Conservation (phyloP, 2,113 vertebrate species). For the Atherinomorus stipes region DNA sequence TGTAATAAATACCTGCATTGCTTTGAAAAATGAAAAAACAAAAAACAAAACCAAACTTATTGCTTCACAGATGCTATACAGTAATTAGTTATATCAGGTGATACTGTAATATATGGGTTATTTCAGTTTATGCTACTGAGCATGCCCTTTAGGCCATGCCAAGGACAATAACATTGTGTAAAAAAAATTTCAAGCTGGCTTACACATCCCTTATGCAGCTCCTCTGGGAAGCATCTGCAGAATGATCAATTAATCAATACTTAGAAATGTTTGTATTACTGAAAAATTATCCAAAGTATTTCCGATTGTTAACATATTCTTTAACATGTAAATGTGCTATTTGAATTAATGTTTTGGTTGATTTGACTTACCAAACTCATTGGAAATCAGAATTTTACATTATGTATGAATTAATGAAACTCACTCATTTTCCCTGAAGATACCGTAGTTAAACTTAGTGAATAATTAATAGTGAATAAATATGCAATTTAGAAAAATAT, state of each 20-base stretch:
- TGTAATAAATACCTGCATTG: no score
- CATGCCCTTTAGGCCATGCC: conserved; percentile 11
- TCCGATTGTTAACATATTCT: no score
- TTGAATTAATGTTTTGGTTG: not conserved
- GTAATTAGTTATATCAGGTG: not conserved
- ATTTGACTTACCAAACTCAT: not conserved
- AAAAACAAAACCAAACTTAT: no score
- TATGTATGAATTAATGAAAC: conserved; percentile 24
- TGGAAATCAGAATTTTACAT: not conserved
- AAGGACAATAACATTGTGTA: conserved; percentile 13
- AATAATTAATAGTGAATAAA: conserved; percentile 59
- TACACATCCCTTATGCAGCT: conserved; percentile 2
- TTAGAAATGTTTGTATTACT: not conserved
- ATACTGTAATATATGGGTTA: not conserved
- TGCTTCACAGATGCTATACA: not conserved
- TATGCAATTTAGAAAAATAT: conserved; percentile 45
- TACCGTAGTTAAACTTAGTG: conserved; percentile 38
- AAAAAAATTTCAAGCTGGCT: conserved; percentile 11
- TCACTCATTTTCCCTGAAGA: conserved; percentile 25
- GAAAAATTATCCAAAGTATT: not conserved
- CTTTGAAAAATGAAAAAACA: no score
- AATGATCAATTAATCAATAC: conserved; percentile 18
- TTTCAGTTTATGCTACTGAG: not conserved
- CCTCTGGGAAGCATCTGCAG: conserved; percentile 15
- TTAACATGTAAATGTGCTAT: not conserved